A percentile compares a stretch with the other conserved stretches of the same genome.
phyloP scores from a whole-genome alignment of 2,888 invertebrate genomes.

The Caenorhabditis sp. region DNA sequence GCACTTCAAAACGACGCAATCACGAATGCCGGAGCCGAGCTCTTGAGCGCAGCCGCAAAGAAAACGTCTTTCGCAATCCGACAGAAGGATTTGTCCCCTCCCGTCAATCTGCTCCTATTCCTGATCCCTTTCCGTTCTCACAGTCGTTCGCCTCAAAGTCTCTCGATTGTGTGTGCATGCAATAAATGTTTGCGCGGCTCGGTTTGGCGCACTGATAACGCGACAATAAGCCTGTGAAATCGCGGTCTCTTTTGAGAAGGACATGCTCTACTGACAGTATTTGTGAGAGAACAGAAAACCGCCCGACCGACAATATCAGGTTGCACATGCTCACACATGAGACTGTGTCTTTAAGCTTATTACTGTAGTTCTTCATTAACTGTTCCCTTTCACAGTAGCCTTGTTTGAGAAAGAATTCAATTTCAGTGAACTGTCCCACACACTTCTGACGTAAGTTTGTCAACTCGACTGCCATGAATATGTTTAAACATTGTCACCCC shows the following conservation, averaged over 20 bases:
- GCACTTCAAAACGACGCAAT: conserved; percentile 30
- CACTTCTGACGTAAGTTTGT: background rate
- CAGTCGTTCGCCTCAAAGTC: background rate
- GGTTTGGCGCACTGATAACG: conserved; percentile 45
- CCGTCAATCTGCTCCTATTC: conserved; percentile 13
- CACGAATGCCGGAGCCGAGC: conserved; percentile 6
- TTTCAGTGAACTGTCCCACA: background rate
- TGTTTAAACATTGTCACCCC: conserved; percentile 10
- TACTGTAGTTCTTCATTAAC: no score
- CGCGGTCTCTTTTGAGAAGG: conserved; percentile 42
- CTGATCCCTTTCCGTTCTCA: conserved; percentile 9
- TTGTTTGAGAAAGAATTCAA: background rate
- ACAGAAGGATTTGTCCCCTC: conserved; percentile 16
- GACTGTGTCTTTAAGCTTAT: no score
- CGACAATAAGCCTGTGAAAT: conserved; percentile 10
- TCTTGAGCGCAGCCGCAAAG: conserved; percentile 10
- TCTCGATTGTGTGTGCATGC: conserved; percentile 8
- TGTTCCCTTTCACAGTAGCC: background rate
- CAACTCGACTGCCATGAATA: conserved; percentile 1
- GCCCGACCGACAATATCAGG: conserved; percentile 20
- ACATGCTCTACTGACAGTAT: conserved; percentile 41
- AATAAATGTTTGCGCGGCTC: conserved; percentile 26
- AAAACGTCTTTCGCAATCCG: background rate
- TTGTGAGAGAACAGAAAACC: conserved; percentile 4
- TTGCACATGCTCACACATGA: conserved; percentile 13